Evolutionary conservation across 2,888 invertebrate species (phyloP).

Genomic region (Drosophila nr. perissopoda): DNA sequence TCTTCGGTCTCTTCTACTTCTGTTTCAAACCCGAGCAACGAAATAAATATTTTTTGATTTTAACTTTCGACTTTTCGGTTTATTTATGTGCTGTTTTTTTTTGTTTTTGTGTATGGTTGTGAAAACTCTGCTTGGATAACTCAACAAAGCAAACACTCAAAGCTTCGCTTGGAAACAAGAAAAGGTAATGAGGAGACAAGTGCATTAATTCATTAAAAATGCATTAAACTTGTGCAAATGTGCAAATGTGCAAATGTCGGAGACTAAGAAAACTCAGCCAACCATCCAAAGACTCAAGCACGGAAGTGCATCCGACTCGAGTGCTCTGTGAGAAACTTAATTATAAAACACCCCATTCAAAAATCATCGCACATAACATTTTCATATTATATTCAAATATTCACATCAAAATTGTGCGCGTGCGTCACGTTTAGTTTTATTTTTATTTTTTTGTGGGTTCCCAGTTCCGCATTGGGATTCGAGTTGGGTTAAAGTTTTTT

Average conservation of each 20-base stretch:
- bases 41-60: slow-evolving; percentile 19
- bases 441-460: neutral
- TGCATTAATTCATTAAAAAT: slow-evolving; percentile 44
- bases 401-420: slow-evolving; percentile 50
- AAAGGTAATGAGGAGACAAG: slow-evolving; percentile 45
- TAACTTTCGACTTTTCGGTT: slow-evolving; percentile 6
- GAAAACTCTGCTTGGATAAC: slow-evolving; percentile 10
- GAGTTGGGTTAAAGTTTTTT: neutral
- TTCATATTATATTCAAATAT: slow-evolving; percentile 31
- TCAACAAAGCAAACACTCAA: neutral
- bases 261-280: neutral
- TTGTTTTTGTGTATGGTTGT: slow-evolving; percentile 16
- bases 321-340: slow-evolving; percentile 42
- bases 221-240: slow-evolving; percentile 19
- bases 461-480: neutral
- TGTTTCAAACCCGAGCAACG: slow-evolving; percentile 14
- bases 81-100: neutral
- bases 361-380: slow-evolving; percentile 56
- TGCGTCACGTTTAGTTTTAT: slow-evolving; percentile 53
- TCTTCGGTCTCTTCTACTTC: neutral
- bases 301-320: slow-evolving; percentile 4
- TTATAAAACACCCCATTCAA: slow-evolving; percentile 59
- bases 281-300: slow-evolving; percentile 3
- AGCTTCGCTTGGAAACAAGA: neutral
- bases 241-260: neutral